Percentiles rank a stretch among this genome's conserved stretches.
Evolutionary conservation across 2,113 vertebrate species (phyloP).

Genomic region (Eudyptes chrysolophus): DNA sequence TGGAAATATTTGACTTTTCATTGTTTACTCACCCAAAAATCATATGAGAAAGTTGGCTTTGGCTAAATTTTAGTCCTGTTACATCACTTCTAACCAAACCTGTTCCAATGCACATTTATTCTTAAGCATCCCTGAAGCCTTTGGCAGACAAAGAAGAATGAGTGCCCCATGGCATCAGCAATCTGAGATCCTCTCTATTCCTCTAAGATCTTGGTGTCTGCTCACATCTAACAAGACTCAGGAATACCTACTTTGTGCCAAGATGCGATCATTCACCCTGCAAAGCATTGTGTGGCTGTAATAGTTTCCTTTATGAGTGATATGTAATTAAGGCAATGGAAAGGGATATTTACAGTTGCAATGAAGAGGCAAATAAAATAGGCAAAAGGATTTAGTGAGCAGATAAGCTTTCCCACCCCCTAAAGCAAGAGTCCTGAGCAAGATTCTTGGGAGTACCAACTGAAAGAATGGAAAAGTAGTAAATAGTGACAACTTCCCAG

Average conservation of each 20-base stretch:
- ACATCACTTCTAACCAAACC: background rate
- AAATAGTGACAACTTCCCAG: background rate
- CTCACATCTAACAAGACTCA: background rate
- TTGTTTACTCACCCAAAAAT: background rate
- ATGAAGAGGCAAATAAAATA: background rate
- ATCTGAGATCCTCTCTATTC: background rate
- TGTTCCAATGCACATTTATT: background rate
- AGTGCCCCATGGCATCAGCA: rapidly evolving
- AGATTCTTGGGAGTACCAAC: background rate
- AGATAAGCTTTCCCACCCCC: background rate
- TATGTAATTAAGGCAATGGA: background rate
- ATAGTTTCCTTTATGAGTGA: background rate
- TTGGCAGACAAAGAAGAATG: background rate
- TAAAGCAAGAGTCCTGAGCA: background rate
- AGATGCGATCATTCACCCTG: background rate
- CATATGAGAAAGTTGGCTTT: background rate
- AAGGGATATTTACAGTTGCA: background rate
- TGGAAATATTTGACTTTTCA: background rate
- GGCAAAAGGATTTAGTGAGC: background rate
- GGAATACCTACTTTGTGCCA: background rate
- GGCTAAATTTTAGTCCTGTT: background rate
- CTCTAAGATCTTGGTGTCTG: background rate
- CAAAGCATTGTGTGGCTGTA: background rate
- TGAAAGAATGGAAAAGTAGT: background rate
- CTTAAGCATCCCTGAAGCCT: background rate